Conservation (phyloP, 30 jellyfish, hydroid and myxozoan species). For the Turritopsis dohrnii region DNA sequence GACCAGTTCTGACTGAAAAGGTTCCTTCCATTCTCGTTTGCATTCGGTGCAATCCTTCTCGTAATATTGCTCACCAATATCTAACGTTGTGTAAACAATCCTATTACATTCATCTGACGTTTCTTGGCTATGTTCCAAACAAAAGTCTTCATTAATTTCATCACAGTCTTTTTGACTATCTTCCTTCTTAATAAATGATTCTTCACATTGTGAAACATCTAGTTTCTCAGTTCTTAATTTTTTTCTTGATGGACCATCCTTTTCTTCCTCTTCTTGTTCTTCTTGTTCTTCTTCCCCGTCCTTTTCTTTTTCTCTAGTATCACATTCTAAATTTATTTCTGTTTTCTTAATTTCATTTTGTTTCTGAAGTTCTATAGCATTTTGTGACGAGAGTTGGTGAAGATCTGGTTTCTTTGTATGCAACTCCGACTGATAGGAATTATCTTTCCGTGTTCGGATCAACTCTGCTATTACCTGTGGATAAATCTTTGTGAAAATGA, state of each 20-base stretch:
- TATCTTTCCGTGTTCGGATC: constrained; percentile 35
- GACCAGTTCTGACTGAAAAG: constrained; percentile 54
- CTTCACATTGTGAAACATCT: background rate
- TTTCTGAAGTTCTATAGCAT: background rate
- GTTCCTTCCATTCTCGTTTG: constrained; percentile 59
- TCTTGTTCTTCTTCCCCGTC: background rate
- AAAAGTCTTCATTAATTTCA: background rate
- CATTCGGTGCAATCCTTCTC: constrained; percentile 85
- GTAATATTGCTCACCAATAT: constrained; percentile 35
- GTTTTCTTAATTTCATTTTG: background rate
- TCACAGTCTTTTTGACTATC: background rate
- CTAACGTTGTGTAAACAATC: constrained; percentile 18
- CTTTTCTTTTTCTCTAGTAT: no score
- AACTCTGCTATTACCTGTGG: constrained; percentile 36
- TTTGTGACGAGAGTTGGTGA: background rate
- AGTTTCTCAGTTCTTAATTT: background rate
- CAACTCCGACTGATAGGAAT: background rate
- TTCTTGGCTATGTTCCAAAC: no score
- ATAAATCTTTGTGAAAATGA: background rate
- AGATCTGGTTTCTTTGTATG: constrained; percentile 4
- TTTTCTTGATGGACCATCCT: background rate
- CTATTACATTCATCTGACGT: background rate
- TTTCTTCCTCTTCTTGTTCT: background rate
- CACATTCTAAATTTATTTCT: no score
- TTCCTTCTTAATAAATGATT: background rate